These are phyloP conservation scores for Cheilosia impressa DNA, from an alignment of 2,888 invertebrate species.

Conservation along the genomic window DNA sequence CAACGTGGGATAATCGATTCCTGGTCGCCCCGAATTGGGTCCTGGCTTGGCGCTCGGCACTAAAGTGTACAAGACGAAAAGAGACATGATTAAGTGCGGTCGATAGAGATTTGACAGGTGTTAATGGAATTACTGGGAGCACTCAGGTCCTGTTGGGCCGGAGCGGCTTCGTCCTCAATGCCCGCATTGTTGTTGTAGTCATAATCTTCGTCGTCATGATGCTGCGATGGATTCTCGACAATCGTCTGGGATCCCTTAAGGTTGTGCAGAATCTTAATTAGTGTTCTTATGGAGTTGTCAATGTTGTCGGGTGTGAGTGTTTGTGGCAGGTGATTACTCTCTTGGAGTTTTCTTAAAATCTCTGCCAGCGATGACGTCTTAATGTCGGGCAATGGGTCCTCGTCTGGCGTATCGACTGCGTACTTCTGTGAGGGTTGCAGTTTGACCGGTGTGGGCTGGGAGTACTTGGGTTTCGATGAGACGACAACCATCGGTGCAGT, in stretches of 20 bases:
- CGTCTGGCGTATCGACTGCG: slow-evolving; percentile 52
- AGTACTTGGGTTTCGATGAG: slow-evolving; percentile 68
- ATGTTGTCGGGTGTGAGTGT: slow-evolving; percentile 91
- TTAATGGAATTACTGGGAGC: slow-evolving; percentile 70
- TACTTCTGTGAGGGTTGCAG: slow-evolving; percentile 79
- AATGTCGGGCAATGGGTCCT: slow-evolving; percentile 81
- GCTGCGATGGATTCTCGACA: slow-evolving; percentile 81
- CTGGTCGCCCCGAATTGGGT: slow-evolving; percentile 85
- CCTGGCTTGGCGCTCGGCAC: slow-evolving; percentile 84
- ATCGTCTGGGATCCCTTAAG: slow-evolving; percentile 85
- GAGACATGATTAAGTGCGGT: background rate
- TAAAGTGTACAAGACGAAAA: slow-evolving; percentile 18
- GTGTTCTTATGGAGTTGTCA: slow-evolving; percentile 90
- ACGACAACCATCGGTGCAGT: slow-evolving; percentile 74
- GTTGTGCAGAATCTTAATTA: slow-evolving; percentile 89
- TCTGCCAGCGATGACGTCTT: slow-evolving; percentile 84
- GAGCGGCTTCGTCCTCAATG: slow-evolving; percentile 77
- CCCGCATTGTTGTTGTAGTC: slow-evolving; percentile 78
- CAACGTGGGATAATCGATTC: slow-evolving; percentile 92
- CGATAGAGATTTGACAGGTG: slow-evolving; percentile 44
- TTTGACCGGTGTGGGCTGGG: slow-evolving; percentile 77
- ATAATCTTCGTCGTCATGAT: slow-evolving; percentile 81
- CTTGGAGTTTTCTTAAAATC: slow-evolving; percentile 89
- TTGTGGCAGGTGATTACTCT: slow-evolving; percentile 90
- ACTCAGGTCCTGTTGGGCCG: slow-evolving; percentile 70